Conservation (phyloP, 2,797 vertebrate species). For the Molossus alvarezi region DNA sequence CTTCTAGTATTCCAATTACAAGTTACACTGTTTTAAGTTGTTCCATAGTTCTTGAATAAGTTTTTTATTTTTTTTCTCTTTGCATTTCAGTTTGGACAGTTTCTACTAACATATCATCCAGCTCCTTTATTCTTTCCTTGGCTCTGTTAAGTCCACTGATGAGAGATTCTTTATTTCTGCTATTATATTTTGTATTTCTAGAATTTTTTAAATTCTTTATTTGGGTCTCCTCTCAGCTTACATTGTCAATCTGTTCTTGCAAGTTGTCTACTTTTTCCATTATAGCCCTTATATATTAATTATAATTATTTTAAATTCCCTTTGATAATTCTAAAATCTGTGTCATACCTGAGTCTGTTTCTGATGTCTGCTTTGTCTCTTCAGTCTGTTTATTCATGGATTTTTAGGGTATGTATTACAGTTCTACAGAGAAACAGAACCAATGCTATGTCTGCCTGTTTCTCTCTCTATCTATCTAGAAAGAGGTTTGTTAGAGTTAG, state of each 20-base stretch:
- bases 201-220: not conserved
- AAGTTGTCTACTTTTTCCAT: not conserved
- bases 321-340: too few species aligned
- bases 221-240: not conserved
- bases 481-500: not conserved
- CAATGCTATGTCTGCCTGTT: not conserved
- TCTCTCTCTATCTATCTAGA: not conserved
- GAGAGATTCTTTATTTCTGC: not conserved
- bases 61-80: not conserved
- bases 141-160: not conserved
- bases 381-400: not conserved
- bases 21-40: not conserved
- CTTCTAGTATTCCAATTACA: not conserved
- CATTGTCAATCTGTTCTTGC: not conserved
- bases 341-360: not conserved
- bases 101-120: not conserved
- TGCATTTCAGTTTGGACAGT: not conserved
- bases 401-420: not conserved
- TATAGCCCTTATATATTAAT: too few species aligned
- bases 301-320: too few species aligned
- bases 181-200: not conserved
- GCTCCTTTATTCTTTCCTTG: not conserved
- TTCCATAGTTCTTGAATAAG: not conserved
- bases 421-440: not conserved
- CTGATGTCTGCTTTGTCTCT: not conserved